Conservation (phyloP, 1,140 invertebrate genomes). For the Microplitis demolitor region DNA sequence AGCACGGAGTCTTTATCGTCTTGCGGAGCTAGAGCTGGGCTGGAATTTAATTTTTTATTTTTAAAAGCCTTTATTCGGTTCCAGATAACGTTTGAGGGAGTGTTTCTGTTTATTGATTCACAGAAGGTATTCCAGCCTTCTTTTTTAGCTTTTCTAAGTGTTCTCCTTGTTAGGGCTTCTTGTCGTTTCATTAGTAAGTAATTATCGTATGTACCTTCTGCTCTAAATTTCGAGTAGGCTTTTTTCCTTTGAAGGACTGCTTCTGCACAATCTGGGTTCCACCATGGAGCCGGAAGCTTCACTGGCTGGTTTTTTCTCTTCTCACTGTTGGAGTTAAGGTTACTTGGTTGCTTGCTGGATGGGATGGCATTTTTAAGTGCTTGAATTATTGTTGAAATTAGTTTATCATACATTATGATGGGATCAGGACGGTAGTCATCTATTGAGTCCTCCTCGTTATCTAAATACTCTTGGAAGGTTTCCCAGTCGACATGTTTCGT, state of each 20-base stretch:
- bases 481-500: neutral
- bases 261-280: neutral
- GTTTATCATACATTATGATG: neutral
- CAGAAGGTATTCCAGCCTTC: neutral
- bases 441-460: neutral
- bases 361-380: neutral
- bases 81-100: neutral
- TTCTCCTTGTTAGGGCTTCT: neutral
- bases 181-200: neutral
- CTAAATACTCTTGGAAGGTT: neutral
- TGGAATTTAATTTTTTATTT: neutral
- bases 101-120: neutral
- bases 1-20: neutral
- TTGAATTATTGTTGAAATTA: neutral
- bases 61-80: conserved; percentile 3
- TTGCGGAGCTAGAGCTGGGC: neutral
- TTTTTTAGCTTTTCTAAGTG: neutral
- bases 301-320: neutral
- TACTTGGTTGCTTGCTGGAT: neutral
- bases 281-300: conserved; percentile 8
- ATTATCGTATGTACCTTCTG: neutral
- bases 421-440: neutral
- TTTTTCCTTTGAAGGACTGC: neutral
- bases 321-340: neutral
- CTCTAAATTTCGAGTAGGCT: neutral